Evolutionary conservation across 1,140 invertebrate species (phyloP), one percentile per base, ranked within the genome.

Genomic region (Orius insidiosus): DNA sequence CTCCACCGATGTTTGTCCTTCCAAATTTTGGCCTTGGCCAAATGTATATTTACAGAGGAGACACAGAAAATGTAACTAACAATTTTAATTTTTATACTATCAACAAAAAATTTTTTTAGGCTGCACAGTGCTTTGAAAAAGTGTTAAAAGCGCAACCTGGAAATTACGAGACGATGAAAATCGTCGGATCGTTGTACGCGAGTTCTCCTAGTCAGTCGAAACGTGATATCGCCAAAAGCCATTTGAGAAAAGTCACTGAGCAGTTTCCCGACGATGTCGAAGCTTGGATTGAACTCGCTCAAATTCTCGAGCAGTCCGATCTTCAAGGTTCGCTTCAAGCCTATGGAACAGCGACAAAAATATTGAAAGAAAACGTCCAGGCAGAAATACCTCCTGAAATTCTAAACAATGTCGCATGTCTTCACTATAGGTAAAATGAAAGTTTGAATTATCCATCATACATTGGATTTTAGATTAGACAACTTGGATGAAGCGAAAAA

Each of bases 91-190:
- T n/a, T n/a, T n/a, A n/a, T n/a, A n/a, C n/a, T n/a, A n/a, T n/a
- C n/a, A n/a, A n/a, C n/a, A n/a, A n/a, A n/a, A n/a, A n/a, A n/a
- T n/a, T n/a, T n/a, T n/a, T n/a, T n/a, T 54, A 94, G 86, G 94
- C 94, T 1, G 87, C 93, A 1, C 85, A 92, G 59, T 96, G 93
- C 63, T 98, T 99, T 65, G 95, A 99, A 65, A 97, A 95, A 68
- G 93, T 99, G 4, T 64, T 99, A 3, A 98, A 98, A 70, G 83
- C 78, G 1, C 88, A 96, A 60, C 90, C 94, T 0, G 88, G 88
- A 3, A 98, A 98, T 65, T 97, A 97, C 61, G 96, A 99, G 66
- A 97, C 95, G 4, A 95, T 98, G 89, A 98, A 98, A 64, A 98
- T 98, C 52, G 69, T 98, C 1, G 95, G 94, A 0, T 96, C 93